Evolutionary conservation across 2,888 invertebrate genomes (phyloP).

Genomic region (Diaperis boleti): DNA sequence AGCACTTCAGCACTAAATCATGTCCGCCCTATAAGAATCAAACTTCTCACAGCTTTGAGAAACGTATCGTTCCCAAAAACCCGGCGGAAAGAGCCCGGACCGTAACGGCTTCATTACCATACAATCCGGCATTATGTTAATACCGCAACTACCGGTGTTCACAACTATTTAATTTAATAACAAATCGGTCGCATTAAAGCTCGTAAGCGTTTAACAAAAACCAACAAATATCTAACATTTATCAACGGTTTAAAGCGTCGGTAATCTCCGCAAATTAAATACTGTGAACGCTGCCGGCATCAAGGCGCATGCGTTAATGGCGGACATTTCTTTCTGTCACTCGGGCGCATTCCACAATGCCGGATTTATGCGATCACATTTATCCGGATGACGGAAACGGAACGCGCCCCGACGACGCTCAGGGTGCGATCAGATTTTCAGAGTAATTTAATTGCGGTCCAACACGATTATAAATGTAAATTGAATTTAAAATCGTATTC

Average conservation of each 20-base stretch:
- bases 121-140: constrained; percentile 38
- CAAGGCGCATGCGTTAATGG: constrained; percentile 40
- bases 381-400: constrained; percentile 61
- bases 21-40: no score
- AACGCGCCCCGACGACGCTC: constrained; percentile 32
- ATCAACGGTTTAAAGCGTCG: constrained; percentile 45
- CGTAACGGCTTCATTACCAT: constrained; percentile 36
- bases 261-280: constrained; percentile 45
- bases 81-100: constrained; percentile 18
- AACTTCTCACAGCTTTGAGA: no score
- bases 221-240: constrained; percentile 47
- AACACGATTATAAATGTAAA: constrained; percentile 29
- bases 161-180: constrained; percentile 38
- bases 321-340: constrained; percentile 42
- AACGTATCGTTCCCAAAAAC: constrained; percentile 11
- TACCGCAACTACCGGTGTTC: constrained; percentile 40
- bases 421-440: not conserved
- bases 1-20: no score
- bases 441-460: constrained; percentile 20
- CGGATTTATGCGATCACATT: constrained; percentile 59
- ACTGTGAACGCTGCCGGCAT: constrained; percentile 26
- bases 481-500: constrained; percentile 35
- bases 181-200: constrained; percentile 38
- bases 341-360: constrained; percentile 51
- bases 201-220: constrained; percentile 40